Evolutionary conservation across 1,140 invertebrate genomes (phyloP), one percentile per base, ranked within the genome.

Genomic region (Pseudomyrmex pallidus): DNA sequence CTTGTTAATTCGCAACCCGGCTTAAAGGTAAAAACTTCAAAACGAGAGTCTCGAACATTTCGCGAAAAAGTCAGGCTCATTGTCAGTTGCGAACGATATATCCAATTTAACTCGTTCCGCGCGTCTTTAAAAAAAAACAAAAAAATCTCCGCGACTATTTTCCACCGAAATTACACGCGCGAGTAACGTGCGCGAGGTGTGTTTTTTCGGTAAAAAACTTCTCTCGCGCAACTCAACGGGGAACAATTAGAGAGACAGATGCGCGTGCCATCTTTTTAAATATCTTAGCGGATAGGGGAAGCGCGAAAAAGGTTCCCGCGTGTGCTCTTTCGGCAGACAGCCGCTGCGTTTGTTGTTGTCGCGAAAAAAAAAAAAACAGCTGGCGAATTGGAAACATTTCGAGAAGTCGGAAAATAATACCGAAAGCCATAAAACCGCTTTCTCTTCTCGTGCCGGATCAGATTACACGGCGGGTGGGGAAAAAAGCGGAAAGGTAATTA

Each of bases 401-500:
- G 64, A 57, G 56, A 70, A 44, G n/a, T 46, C 17, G 72, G 4
- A 25, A 48, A n/a, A 22, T 59, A 70, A 70, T 50, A 15, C 35
- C 54, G 48, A 48, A 22, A 70, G 44, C 48, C 52, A 57, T 68
- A 68, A 78, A 10, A 72, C 20, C 70, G 7, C n/a, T 22, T 22
- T 22, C 35, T 78, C 46, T 64, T 13, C 48, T 67, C 44, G 54
- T 57, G 52, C 57, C 64, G 20, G 15, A 50, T 72, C 54, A 66
- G 15, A 61, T 80, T 80, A 72, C 67, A 50, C 0, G 1, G 54
- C 2, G 13, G 10, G 50, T 35, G 25, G 52, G 12, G n/a, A 64
- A 80, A 59, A 62, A 80, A 17, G 10, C 20, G 54, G 52, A 50
- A 73, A 54, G 62, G 63, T 85, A 85, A 86, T 87, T 88, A 88